phyloP scores from a whole-genome alignment of 2,888 invertebrate genomes.

The Calephelis perditalis region DNA sequence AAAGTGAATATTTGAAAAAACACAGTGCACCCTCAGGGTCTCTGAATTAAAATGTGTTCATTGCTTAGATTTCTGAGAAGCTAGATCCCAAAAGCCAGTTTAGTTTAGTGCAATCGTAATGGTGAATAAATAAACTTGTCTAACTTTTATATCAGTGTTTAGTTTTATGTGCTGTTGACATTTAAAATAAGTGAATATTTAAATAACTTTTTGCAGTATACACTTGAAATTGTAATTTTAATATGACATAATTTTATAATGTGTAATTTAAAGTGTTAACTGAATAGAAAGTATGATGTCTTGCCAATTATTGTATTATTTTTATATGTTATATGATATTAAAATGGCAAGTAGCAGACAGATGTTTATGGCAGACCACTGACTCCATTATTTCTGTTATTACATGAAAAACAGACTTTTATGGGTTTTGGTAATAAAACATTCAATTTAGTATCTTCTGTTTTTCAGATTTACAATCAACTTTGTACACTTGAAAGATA shows the following conservation, averaged over 20 bases:
- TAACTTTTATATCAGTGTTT: slow-evolving; percentile 7
- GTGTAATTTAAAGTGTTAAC: slow-evolving; percentile 1
- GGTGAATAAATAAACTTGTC: background rate
- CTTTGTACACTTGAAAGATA: too few species aligned
- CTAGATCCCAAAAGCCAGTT: slow-evolving; percentile 4
- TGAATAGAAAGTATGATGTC: background rate
- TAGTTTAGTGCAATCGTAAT: background rate
- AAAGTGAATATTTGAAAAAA: slow-evolving; percentile 52
- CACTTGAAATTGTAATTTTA: slow-evolving; percentile 4
- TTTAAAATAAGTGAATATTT: slow-evolving; percentile 10
- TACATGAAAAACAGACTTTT: too few species aligned
- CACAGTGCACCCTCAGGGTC: slow-evolving; percentile 39
- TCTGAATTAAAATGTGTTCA: slow-evolving; percentile 17
- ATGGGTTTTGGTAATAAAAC: too few species aligned
- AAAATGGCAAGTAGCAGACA: background rate
- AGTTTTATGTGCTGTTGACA: slow-evolving; percentile 9
- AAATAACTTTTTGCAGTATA: slow-evolving; percentile 8
- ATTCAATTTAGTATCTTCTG: too few species aligned
- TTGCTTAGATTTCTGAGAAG: slow-evolving; percentile 3
- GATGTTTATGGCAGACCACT: background rate
- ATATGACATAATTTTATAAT: slow-evolving; percentile 4
- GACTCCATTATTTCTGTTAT: too few species aligned
- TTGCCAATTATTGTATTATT: slow-evolving; percentile 7
- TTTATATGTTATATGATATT: background rate
- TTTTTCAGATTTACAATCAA: too few species aligned